Evolutionary conservation across 2,797 vertebrate genomes (phyloP), one percentile per base, ranked within the genome.

Genomic region (Pangasius krempfi): DNA sequence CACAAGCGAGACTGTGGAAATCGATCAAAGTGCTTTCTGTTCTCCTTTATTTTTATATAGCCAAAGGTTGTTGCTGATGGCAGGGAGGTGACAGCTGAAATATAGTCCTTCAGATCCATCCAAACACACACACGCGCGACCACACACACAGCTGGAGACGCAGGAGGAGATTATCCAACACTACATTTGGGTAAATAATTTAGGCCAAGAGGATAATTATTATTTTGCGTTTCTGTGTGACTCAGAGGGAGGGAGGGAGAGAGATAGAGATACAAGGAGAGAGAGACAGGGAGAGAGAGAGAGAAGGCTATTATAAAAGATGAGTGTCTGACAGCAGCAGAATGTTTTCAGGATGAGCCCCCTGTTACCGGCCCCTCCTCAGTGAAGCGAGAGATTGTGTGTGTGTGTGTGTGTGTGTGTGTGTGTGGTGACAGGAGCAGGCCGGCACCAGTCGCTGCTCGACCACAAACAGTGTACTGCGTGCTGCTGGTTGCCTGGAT

Each of bases 401-500:
- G 87, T 75, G 79, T 70, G 89, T 80, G 81, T 70, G 86, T 87
- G 88, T 88, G 87, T 88, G 86, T 56, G 86, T 84, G 81, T 84
- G 75, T 66, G 83, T 64, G 85, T 89, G 89, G 88, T 88, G 89
- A 79, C 85, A 86, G 88, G 88, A 83, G 88, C 89, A 80, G 90
- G 79, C 85, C 87, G 58, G 89, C 91, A 91, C 88, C 91, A 92
- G 66, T 87, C 44, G 37, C 86, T 88, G 87, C 88, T 72, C 83
- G 79, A 64, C 81, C 82, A 68, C 60, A 83, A 91, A 87, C 78
- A 76, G 88, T 47, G 64, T 47, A 85, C 92, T 91, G 94, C 94
- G 93, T 92, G 94, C 94, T 94, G 94, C 89, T 72, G 93, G 96
- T 97, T 97, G 96, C 96, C 93, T 95, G 93, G 96, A 94, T 94